phyloP scores from a whole-genome alignment of 23 tunicate species.

The Halocynthia aurantium region DNA sequence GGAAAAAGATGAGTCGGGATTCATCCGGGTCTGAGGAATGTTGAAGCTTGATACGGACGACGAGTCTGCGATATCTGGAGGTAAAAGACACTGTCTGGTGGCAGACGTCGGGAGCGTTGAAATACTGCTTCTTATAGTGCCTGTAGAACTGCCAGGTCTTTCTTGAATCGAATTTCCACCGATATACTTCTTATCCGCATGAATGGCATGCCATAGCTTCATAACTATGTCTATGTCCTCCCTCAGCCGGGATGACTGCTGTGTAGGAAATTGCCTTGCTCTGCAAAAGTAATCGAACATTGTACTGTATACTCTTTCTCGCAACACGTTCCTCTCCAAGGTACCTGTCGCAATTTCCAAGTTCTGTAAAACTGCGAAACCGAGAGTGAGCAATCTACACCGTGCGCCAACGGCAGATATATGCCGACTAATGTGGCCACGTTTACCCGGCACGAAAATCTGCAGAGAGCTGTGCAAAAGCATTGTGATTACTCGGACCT shows the following conservation, averaged over 20 bases:
- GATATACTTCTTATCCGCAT: constrained; percentile 63
- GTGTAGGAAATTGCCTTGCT: constrained; percentile 52
- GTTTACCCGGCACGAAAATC: constrained; percentile 45
- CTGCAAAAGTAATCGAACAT: constrained; percentile 88
- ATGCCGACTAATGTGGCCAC: constrained; percentile 46
- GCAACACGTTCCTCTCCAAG: constrained; percentile 69
- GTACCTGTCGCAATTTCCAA: constrained; percentile 19
- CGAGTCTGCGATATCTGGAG: no score
- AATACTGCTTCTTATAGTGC: no score
- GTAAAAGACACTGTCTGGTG: no score
- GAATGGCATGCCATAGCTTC: constrained; percentile 58
- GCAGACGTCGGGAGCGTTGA: no score
- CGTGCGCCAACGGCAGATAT: constrained; percentile 82
- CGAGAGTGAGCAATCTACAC: constrained; percentile 45
- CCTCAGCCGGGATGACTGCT: constrained; percentile 31
- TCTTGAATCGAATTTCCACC: constrained; percentile 5
- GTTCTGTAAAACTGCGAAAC: constrained; percentile 70
- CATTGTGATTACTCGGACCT: constrained; percentile 32
- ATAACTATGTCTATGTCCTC: constrained; percentile 35
- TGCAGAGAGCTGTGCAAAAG: constrained; percentile 36
- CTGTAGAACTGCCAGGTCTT: no score
- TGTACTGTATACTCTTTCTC: constrained; percentile 64
- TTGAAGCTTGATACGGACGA: no score
- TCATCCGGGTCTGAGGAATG: no score
- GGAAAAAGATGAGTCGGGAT: background rate